Evolutionary conservation across 2,888 invertebrate species (phyloP), one percentile per base, ranked within the genome.

Genomic region (Onthophagus sagittarius): DNA sequence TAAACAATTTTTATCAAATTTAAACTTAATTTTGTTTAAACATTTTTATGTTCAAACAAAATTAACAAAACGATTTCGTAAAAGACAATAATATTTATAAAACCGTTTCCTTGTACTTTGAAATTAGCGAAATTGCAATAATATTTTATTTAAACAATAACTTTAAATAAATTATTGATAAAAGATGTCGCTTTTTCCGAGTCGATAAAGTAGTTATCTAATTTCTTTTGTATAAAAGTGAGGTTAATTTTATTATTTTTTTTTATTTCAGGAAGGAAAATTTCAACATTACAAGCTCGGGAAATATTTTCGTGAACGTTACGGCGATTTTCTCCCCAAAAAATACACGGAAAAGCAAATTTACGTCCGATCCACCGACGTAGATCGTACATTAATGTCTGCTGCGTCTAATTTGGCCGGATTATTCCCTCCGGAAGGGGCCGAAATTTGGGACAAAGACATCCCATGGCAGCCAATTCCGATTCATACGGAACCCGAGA

Each of bases 371-470:
- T 94, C 95, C 65, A 96, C 97, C 0, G 94, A 97, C 85, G 92
- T 93, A 13, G 96, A 97, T 85, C 90, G 97, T 31, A 95, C 97
- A 0, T 85, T 97, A 7, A 95, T 95, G 94, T 96, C 95, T 73
- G 97, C 95, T 0, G 89, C 92, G 81, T 88, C 92, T 0, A 92
- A 95, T 83, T 86, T 96, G 76, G 95, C 95, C 71, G 94, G 94
- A 0, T 82, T 94, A 71, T 94, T 90, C 83, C 91, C 93, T 3
- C 93, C 93, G 0, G 78, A 79, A 2, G 87, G 84, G 0, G 84
- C 85, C 1, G 87, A 91, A 78, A 75, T 87, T 0, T 94, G 93
- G 93, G 87, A 92, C 78, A 62, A 82, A 0, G 80, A 86, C 13
- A 82, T 93, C 3, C 80, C 84, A 64, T 94, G 94, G 94, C 93